Evolutionary conservation across 2,888 invertebrate species (phyloP).

Genomic region (Drosophila sordidula): DNA sequence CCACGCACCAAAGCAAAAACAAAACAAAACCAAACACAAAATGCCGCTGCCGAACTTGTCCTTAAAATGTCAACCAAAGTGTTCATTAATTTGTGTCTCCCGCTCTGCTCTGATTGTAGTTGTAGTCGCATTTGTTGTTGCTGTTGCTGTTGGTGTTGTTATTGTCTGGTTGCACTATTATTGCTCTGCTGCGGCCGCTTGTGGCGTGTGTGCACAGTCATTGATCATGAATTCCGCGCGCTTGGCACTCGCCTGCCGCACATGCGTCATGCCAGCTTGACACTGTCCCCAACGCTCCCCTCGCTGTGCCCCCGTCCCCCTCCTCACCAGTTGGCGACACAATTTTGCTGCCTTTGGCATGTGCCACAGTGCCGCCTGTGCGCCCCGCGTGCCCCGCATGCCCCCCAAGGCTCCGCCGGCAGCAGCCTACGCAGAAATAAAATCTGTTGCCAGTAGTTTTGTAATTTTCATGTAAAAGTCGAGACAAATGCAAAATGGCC

Average conservation of each 20-base stretch:
- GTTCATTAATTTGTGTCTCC: slow-evolving; percentile 78
- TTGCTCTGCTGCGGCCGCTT: slow-evolving; percentile 49
- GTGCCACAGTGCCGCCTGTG: slow-evolving; percentile 42
- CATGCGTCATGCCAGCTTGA: slow-evolving; percentile 73
- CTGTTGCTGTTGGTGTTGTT: slow-evolving; percentile 50
- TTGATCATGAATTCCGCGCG: slow-evolving; percentile 80
- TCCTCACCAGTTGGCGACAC: slow-evolving; percentile 67
- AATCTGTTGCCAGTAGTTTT: slow-evolving; percentile 75
- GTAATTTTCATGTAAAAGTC: slow-evolving; percentile 81
- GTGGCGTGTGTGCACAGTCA: slow-evolving; percentile 75
- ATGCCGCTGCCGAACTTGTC: slow-evolving; percentile 74
- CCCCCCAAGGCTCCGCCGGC: slow-evolving; percentile 4
- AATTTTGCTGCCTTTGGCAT: slow-evolving; percentile 75
- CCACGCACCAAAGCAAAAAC: slow-evolving; percentile 21
- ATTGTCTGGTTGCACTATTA: slow-evolving; percentile 63
- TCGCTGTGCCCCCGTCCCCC: neutral
- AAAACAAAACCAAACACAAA: slow-evolving; percentile 40
- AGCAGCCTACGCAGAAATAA: slow-evolving; percentile 64
- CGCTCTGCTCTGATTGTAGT: slow-evolving; percentile 48
- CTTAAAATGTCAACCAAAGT: slow-evolving; percentile 80
- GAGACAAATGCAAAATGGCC: slow-evolving; percentile 78
- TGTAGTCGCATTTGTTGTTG: slow-evolving; percentile 37
- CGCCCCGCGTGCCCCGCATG: neutral
- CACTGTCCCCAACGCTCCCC: slow-evolving; percentile 28
- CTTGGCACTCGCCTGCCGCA: slow-evolving; percentile 69